Percentiles rank a stretch among this genome's conserved stretches.
These are phyloP conservation scores for Microctonus aethiopoides DNA, from an alignment of 2,888 invertebrate species.

Conservation along the genomic window DNA sequence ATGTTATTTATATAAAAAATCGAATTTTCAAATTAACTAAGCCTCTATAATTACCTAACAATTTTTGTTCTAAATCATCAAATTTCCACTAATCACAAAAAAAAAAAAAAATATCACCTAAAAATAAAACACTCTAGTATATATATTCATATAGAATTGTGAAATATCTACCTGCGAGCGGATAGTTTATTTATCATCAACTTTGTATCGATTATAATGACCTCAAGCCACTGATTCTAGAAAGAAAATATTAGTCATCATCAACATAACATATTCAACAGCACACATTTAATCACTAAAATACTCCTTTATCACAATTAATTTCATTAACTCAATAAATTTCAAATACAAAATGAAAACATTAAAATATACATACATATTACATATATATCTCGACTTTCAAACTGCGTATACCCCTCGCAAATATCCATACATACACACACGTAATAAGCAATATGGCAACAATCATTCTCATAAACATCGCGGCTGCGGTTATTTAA, in stretches of 20 bases:
- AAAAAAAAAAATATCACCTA: too few species aligned
- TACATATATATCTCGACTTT: too few species aligned
- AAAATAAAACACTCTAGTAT: too few species aligned
- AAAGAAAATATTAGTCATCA: background rate
- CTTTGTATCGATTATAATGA: background rate
- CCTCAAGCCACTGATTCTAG: background rate
- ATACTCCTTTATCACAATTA: background rate
- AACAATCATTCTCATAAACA: conserved; percentile 2
- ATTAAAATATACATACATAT: too few species aligned
- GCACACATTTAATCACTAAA: background rate
- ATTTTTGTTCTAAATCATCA: too few species aligned
- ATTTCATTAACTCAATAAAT: background rate
- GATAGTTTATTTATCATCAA: background rate
- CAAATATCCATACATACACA: background rate
- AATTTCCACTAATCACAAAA: background rate
- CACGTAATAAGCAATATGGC: background rate
- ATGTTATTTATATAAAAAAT: too few species aligned
- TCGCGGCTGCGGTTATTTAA: conserved; percentile 1
- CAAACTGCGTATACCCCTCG: background rate
- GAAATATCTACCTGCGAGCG: background rate
- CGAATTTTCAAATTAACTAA: too few species aligned
- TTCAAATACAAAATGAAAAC: too few species aligned
- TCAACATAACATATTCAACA: background rate
- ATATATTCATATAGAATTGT: background rate
- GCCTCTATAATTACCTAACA: too few species aligned